A percentile compares a stretch with the other conserved stretches of the same genome.
These are phyloP conservation scores for Metalampra italica DNA, from an alignment of 2,888 invertebrate species.

Conservation along the genomic window DNA sequence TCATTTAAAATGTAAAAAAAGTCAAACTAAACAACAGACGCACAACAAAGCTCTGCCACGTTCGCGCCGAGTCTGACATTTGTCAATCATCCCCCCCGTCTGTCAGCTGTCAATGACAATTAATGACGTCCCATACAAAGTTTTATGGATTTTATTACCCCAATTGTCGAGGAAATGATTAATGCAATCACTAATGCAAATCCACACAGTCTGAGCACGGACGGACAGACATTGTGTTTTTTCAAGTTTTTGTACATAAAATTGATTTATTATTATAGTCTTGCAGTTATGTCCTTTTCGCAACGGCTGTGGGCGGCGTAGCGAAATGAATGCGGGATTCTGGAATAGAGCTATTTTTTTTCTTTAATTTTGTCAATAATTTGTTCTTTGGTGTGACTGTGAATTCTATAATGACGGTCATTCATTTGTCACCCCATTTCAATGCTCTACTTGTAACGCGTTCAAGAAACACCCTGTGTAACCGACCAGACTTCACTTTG, in stretches of 20 bases:
- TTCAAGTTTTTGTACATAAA: slow-evolving; percentile 57
- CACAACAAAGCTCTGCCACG: slow-evolving; percentile 36
- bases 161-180: slow-evolving; percentile 71
- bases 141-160: slow-evolving; percentile 72
- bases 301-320: slow-evolving; percentile 46
- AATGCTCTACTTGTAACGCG: too few relatives aligned
- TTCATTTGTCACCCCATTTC: not conserved
- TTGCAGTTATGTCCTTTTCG: slow-evolving; percentile 41
- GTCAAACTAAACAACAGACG: slow-evolving; percentile 31
- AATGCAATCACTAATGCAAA: slow-evolving; percentile 78
- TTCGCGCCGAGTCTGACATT: slow-evolving; percentile 55
- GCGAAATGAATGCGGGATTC: slow-evolving; percentile 24
- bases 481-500: too few relatives aligned
- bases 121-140: slow-evolving; percentile 71
- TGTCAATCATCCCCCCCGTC: slow-evolving; percentile 69
- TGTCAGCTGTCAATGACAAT: slow-evolving; percentile 73
- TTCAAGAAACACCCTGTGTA: too few relatives aligned
- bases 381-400: not conserved
- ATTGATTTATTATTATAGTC: slow-evolving; percentile 66
- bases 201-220: slow-evolving; percentile 60
- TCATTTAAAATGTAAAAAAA: slow-evolving; percentile 30
- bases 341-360: slow-evolving; percentile 10
- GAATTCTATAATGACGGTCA: not conserved
- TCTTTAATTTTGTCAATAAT: not conserved
- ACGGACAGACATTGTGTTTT: slow-evolving; percentile 44